phyloP scores from a whole-genome alignment of 2,797 vertebrate species.

The Arrhamphus sclerolepis region DNA sequence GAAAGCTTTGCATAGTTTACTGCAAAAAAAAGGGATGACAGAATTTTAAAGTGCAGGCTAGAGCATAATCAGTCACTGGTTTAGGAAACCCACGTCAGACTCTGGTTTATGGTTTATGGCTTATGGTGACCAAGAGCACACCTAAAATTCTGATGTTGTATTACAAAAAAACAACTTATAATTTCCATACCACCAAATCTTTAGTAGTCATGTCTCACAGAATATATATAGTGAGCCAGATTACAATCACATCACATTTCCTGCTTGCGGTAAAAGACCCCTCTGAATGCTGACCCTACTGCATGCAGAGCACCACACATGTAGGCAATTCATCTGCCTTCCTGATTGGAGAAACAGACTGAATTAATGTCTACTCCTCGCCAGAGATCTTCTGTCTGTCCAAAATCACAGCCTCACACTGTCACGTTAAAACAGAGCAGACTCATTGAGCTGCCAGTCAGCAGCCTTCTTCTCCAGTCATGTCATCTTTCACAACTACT shows the following conservation, averaged over 20 bases:
- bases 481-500: constrained; percentile 30
- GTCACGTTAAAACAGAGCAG: constrained; percentile 74
- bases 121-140: not conserved
- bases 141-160: not conserved
- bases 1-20: no score
- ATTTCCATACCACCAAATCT: not conserved
- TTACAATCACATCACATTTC: constrained; percentile 25
- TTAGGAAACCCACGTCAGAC: no score
- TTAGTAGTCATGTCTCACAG: constrained; percentile 9
- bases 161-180: constrained; percentile 4
- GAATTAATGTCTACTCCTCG: constrained; percentile 80
- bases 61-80: no score
- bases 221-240: constrained; percentile 22
- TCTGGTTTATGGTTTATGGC: no score
- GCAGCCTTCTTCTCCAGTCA: constrained; percentile 31
- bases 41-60: no score
- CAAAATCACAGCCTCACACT: constrained; percentile 60
- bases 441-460: constrained; percentile 67
- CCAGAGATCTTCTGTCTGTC: constrained; percentile 63
- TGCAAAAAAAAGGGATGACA: no score
- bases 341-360: constrained; percentile 49
- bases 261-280: constrained; percentile 36
- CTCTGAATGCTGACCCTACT: constrained; percentile 44
- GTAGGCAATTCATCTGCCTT: constrained; percentile 63
- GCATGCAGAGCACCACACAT: constrained; percentile 60